phyloP scores from a whole-genome alignment of 2,888 invertebrate species.

The Oligia latruncula region DNA sequence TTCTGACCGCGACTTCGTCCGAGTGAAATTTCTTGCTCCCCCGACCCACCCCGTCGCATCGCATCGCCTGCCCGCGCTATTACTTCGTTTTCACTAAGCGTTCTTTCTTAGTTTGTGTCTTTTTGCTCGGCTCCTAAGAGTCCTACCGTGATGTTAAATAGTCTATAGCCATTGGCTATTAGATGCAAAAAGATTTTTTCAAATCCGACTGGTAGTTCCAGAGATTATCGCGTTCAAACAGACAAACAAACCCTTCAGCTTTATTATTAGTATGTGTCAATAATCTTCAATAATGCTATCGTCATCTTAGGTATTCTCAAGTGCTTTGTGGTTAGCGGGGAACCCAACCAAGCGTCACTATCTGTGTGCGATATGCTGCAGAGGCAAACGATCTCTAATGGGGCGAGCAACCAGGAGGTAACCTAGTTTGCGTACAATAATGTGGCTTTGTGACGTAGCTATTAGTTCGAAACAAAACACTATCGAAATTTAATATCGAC shows the following conservation, averaged over 20 bases:
- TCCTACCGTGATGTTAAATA: no score
- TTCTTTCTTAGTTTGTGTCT: no score
- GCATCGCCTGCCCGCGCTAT: not conserved
- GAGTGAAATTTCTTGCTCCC: not conserved
- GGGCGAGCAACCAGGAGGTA: not conserved
- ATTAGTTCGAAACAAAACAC: not conserved
- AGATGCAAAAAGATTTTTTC: no score
- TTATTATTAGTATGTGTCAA: not conserved
- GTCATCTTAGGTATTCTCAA: constrained; percentile 21
- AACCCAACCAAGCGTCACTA: constrained; percentile 3
- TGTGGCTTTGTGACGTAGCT: not conserved
- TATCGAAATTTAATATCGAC: not conserved
- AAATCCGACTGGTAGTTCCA: no score
- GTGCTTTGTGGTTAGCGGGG: constrained; percentile 23
- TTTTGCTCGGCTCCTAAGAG: no score
- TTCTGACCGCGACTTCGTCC: no score
- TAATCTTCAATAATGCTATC: constrained; percentile 8
- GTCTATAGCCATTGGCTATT: no score
- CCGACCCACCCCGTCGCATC: not conserved
- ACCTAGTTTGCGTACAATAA: not conserved
- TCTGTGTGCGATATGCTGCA: constrained; percentile 9
- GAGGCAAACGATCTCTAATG: not conserved
- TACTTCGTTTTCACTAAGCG: not conserved
- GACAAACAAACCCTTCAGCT: not conserved
- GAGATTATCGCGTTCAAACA: not conserved